Conservation (phyloP, 1,140 invertebrate species). For the Solenopsis fugax region DNA sequence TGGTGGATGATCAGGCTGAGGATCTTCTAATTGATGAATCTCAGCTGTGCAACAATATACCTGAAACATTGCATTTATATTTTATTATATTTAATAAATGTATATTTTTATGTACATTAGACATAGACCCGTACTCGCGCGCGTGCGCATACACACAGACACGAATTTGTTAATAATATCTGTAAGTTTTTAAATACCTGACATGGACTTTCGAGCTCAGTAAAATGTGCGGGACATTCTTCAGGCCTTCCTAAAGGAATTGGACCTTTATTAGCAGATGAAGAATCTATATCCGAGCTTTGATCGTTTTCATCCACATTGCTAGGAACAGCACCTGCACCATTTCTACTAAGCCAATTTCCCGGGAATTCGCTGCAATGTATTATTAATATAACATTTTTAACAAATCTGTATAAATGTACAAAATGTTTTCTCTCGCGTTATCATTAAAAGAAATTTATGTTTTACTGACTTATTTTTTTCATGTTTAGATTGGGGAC, state of each 20-base stretch:
- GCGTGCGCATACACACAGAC: not conserved
- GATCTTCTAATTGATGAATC: constrained; percentile 83
- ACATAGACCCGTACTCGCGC: not conserved
- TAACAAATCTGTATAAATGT: not conserved
- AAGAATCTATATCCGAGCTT: constrained; percentile 80
- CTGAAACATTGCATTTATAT: constrained; percentile 64
- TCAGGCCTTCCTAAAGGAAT: constrained; percentile 81
- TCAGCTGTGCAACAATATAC: constrained; percentile 83
- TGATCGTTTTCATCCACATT: constrained; percentile 84
- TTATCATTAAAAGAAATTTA: not conserved
- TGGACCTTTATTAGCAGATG: constrained; percentile 74
- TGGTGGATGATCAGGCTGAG: constrained; percentile 81
- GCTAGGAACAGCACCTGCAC: constrained; percentile 80
- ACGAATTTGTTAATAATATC: not conserved
- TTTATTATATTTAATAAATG: constrained; percentile 18
- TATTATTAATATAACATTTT: constrained; percentile 18
- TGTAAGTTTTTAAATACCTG: constrained; percentile 70
- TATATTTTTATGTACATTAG: not conserved
- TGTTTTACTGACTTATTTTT: constrained; percentile 80
- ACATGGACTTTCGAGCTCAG: constrained; percentile 82
- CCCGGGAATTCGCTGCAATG: constrained; percentile 80
- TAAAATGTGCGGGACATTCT: constrained; percentile 81
- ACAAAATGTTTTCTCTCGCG: not conserved
- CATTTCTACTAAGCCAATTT: constrained; percentile 83
- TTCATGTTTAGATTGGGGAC: constrained; percentile 81